Base-by-base conservation (phyloP, 2,888 invertebrate genomes). In the Drosophila meridionalis region DNA sequence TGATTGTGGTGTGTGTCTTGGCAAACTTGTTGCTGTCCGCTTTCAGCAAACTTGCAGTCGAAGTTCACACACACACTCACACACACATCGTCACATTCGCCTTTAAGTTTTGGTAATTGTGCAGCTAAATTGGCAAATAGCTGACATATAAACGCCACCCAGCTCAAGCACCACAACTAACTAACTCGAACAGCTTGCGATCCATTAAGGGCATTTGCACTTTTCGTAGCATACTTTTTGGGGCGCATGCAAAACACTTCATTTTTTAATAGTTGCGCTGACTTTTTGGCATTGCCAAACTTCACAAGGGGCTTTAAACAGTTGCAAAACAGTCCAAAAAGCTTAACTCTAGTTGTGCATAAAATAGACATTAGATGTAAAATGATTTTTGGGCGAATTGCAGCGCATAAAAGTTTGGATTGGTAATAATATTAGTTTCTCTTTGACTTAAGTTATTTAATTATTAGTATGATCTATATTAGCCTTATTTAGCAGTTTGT, bases 21-120 rank as follows among this genome's bases (percentile, higher is more conserved):
- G 57, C 62, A 66, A 78, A 83, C 85, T 83, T 83, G 83, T 83
- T 83, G 83, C 83, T 83, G 85, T 62, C 70, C 64, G 79, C 79
- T 84, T 73, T 71, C 69, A 78, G 61, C 73, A 62, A 74, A 78
- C 50, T 78, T 78, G 78, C 78, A 78, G 62, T 66, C 78, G 48
- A 78, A 78, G 65, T 78, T 78, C 48, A 57, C 60, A 59, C 63
- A 34, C 30, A 30, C 45, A 43, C 50, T 38, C 68, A 14, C 38
- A 34, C 12, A n/a, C 48, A 20, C 32, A 26, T 20, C 3, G 8
- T 11, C 48, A 30, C 34, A 14, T 26, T 9, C 45, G 59, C 56
- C 57, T 70, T 70, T 62, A 78, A 75, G 65, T 78, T 78, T 78
- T 57, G 71, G 75, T 75, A 78, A 78, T 78, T 78, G 78, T 74